Percentiles rank a stretch among this genome's conserved stretches.
Evolutionary conservation across 2,113 vertebrate genomes (phyloP).

Genomic region (Leuciscus idus): DNA sequence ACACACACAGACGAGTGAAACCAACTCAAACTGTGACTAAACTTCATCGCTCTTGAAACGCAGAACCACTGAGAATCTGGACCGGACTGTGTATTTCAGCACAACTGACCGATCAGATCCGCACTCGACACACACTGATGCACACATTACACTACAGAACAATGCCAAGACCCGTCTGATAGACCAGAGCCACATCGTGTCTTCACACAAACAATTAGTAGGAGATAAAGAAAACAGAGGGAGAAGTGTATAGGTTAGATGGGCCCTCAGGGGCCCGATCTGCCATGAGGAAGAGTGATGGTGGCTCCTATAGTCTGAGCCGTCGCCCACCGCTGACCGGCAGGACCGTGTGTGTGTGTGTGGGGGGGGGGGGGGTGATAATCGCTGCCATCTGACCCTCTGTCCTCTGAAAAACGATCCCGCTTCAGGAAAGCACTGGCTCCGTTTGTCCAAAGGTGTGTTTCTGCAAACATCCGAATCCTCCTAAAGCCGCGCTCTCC

Average conservation of each 20-base stretch:
- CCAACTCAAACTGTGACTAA: not conserved
- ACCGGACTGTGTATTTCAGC: not conserved
- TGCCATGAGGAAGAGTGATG: slow-evolving; percentile 53
- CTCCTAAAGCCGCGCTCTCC: not conserved
- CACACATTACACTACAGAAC: not conserved
- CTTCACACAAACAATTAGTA: not conserved
- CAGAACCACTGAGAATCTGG: not conserved
- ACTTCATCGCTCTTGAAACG: not conserved
- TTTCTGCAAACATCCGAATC: slow-evolving; percentile 1
- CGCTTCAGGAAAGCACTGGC: slow-evolving; percentile 46
- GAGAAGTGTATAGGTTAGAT: slow-evolving; percentile 2
- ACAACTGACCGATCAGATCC: not conserved
- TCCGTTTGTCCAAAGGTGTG: slow-evolving; percentile 31
- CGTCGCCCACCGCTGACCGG: slow-evolving; percentile 46
- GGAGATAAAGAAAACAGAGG: not conserved
- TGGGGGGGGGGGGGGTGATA: not conserved
- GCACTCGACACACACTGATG: not conserved
- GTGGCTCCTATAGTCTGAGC: slow-evolving; percentile 39
- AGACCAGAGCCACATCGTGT: not conserved
- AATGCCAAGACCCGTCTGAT: not conserved
- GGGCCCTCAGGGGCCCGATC: slow-evolving; percentile 43
- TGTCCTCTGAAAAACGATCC: slow-evolving; percentile 58
- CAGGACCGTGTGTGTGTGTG: slow-evolving; percentile 3
- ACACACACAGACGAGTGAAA: not conserved
- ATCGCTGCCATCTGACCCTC: slow-evolving; percentile 53